Conservation (phyloP, 2,797 vertebrate genomes). For the Sitta carolinensis region DNA sequence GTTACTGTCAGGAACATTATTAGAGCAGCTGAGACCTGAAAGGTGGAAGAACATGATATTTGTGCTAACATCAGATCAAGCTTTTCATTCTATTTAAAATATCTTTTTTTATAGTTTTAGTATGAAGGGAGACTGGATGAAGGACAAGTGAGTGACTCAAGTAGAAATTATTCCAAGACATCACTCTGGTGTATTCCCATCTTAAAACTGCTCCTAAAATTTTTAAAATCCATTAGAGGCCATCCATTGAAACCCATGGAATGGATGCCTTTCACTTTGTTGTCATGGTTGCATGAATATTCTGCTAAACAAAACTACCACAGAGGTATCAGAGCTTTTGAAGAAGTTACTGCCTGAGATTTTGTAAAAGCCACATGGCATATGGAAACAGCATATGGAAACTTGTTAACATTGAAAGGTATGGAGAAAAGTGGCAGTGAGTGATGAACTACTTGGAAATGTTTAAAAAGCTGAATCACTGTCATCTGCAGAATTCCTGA, state of each 20-base stretch:
- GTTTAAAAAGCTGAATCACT: constrained; percentile 38
- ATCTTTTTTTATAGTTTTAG: background rate
- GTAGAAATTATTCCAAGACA: background rate
- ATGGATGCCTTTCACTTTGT: background rate
- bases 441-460: constrained; percentile 54
- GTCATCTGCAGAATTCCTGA: constrained; percentile 52
- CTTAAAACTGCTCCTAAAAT: background rate
- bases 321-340: background rate
- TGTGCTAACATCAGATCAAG: background rate
- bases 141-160: background rate
- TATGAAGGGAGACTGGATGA: background rate
- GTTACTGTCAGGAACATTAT: background rate
- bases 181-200: background rate
- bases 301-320: background rate
- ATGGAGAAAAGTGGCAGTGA: constrained; percentile 51
- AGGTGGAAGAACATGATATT: background rate
- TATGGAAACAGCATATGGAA: constrained; percentile 55
- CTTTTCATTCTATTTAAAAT: background rate
- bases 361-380: constrained; percentile 16
- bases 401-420: constrained; percentile 42
- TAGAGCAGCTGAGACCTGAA: background rate
- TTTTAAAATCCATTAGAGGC: background rate
- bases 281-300: background rate
- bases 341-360: background rate
- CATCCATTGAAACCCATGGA: background rate